A percentile compares a stretch with the other conserved stretches of the same genome.
Evolutionary conservation across 2,113 vertebrate genomes (phyloP).

Genomic region (Dolichotis patagonum): DNA sequence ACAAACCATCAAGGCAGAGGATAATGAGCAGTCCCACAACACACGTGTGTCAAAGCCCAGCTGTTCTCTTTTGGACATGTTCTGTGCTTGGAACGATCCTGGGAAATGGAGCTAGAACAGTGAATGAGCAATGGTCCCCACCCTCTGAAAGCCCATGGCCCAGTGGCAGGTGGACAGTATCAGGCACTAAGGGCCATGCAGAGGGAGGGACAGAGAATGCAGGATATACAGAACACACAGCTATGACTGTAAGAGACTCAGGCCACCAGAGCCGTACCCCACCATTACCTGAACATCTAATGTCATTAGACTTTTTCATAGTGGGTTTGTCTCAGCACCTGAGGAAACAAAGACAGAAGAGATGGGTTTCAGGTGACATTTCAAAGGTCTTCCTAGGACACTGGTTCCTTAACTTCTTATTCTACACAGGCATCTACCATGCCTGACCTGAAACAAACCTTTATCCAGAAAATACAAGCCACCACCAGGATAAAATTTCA

Average conservation of each 20-base stretch:
- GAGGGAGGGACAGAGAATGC: not conserved
- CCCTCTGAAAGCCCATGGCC: not conserved
- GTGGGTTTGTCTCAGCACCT: not conserved
- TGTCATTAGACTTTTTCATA: accelerated
- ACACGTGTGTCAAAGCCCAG: not conserved
- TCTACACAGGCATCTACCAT: not conserved
- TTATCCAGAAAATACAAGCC: not conserved
- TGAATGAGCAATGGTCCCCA: not conserved
- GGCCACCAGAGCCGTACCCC: not conserved
- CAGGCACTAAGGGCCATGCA: not conserved
- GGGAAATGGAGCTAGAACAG: not conserved
- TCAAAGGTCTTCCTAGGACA: not conserved
- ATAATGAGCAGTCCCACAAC: not conserved
- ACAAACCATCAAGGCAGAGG: not conserved
- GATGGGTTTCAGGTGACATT: not conserved
- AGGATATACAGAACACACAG: not conserved
- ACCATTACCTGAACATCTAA: accelerated
- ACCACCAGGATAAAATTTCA: not conserved
- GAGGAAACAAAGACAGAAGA: not conserved
- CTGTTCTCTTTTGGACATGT: not conserved
- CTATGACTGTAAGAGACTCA: not conserved
- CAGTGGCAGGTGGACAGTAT: not conserved
- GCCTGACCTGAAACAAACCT: not conserved
- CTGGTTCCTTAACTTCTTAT: not conserved
- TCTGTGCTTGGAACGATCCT: not conserved